Base-by-base conservation (phyloP, 2,113 vertebrate species). In the Trematocara nigrifrons region DNA sequence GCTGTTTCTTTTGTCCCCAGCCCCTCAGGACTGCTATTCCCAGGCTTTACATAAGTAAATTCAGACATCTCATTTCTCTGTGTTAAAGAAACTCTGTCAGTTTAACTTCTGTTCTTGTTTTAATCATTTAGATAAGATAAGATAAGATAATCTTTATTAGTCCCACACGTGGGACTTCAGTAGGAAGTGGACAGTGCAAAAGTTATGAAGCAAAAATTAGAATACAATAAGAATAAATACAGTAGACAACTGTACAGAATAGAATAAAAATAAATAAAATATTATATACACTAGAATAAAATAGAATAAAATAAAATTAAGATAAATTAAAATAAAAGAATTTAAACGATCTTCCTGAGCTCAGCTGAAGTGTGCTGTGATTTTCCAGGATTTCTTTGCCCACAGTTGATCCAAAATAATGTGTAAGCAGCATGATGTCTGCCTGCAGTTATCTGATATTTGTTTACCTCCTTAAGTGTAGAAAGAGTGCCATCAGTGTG, bases 11-110 rank as follows among this genome's bases (percentile, higher is more conserved):
- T 74, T 45, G 66, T 84, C 42, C 57, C n/a, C 5, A 16, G 15
- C 35, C 82, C 22, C 40, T 54, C 5, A 80, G 38, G 61, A 18
- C 61, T 42, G 15, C 89, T 33, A 7, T 53, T 84, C 40, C 0
- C 79, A 3, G 79, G 10, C 56, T 4, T 6, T 38, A 40, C 56
- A 56, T 6, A 35, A 86, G 74, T 57, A 54, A 47, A 80, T 61
- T 10, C 59, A 87, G 42, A 20, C 71, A 87, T 57, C 61, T 85
- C 29, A 47, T 84, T 74, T n/a, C 3, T 45, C 40, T 20, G 20
- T 78, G n/a, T 78, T 33, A 13, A 26, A 69, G 61, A 59, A 29
- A 47, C 40, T 59, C n/a, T 79, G 31, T 56, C 12, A 13, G 31
- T 61, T 74, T 9, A 77, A 51, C 5, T 12, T 8, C 22, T n/a